Evolutionary conservation across 2,113 vertebrate genomes (phyloP), one percentile per base, ranked within the genome.

Genomic region (Phyllostomus hastatus): DNA sequence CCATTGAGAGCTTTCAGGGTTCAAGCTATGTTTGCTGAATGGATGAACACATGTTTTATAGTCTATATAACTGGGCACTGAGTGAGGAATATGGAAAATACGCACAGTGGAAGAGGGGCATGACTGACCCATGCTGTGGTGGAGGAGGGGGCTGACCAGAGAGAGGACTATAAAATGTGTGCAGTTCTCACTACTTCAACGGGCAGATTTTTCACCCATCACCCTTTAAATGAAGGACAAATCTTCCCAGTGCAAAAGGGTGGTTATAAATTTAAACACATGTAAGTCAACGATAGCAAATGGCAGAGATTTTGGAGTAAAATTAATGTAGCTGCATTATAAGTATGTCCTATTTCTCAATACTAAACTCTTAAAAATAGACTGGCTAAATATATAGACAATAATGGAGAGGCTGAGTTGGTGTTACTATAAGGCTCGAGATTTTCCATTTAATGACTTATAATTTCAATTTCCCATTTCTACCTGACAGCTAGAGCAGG

Each of bases 321-420:
- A 97, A 97, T 93, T 88, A 97, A 96, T 96, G 48, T 57, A 94
- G 48, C 41, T 59, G 50, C 72, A 93, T 96, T 96, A 94, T 93
- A 98, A 97, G 84, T 93, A 93, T 52, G 87, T 85, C 54, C 76
- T 93, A 85, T 96, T 97, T 97, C 72, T 96, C 91, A 94, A 79
- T 95, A 98, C 94, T 96, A 97, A 96, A 88, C n/a, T 76, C 73
- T 95, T 96, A 95, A 96, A 96, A 93, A 93, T 96, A 97, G 83
- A 93, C 79, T 91, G 76, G 75, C 82, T 97, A 96, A 97, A 96
- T 91, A 96, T 84, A 95, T 64, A 96, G 89, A 94, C 75, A 96
- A 91, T 93, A 95, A 96, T 79, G 87, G 64, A 94, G 91, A 95
- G 33, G 91, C 95, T 96, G 89, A 96, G 75, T 92, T 90, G 89